Evolutionary conservation across 1,140 invertebrate genomes (phyloP).

Genomic region (Cecropterus lyciades): DNA sequence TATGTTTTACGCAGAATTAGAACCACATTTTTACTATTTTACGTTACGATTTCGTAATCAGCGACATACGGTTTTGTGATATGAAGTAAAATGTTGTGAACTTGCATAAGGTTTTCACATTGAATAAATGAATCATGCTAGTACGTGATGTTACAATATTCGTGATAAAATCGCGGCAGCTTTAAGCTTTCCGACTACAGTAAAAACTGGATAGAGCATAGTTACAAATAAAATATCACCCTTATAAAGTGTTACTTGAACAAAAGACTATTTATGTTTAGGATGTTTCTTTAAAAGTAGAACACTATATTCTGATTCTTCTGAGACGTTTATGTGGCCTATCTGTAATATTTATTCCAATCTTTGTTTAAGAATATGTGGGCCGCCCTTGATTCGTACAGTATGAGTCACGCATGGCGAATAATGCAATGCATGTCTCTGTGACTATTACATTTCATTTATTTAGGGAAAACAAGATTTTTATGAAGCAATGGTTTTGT

Average conservation of each 20-base stretch:
- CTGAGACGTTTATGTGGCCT: background rate
- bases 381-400: conserved; percentile 32
- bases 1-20: no score
- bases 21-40: no score
- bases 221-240: no score
- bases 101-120: background rate
- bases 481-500: conserved; percentile 14
- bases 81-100: background rate
- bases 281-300: no score
- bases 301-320: background rate
- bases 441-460: conserved; percentile 2
- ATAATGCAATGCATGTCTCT: conserved; percentile 28
- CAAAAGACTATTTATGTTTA: no score
- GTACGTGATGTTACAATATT: conserved; percentile 43
- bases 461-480: background rate
- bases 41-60: no score
- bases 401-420: conserved; percentile 16
- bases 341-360: background rate
- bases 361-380: conserved; percentile 12
- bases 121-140: background rate
- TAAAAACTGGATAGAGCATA: no score
- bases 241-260: no score
- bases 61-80: no score
- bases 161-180: background rate
- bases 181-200: no score